These are phyloP conservation scores for Nymphalis io DNA, from an alignment of 1,140 invertebrate species.

Conservation along the genomic window DNA sequence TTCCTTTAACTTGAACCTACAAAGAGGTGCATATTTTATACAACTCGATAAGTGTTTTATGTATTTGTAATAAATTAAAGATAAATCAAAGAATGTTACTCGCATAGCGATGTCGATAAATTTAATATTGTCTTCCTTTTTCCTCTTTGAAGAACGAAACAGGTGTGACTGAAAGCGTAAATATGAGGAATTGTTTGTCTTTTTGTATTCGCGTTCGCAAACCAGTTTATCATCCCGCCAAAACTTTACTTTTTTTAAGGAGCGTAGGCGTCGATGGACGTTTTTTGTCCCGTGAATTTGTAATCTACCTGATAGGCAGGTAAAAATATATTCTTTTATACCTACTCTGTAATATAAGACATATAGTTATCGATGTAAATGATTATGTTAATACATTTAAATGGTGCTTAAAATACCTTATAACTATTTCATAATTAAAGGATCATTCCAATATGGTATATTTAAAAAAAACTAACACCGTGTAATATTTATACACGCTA, in stretches of 20 bases:
- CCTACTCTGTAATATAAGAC: not conserved
- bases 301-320: conserved; percentile 37
- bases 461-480: too few species aligned
- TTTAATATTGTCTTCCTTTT: conserved; percentile 15
- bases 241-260: conserved; percentile 14
- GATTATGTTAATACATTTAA: not conserved
- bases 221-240: conserved; percentile 32
- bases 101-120: not conserved
- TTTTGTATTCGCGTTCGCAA: conserved; percentile 24
- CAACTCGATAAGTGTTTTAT: conserved; percentile 12
- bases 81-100: conserved; percentile 15
- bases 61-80: conserved; percentile 14
- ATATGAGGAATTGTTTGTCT: conserved; percentile 12
- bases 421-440: not conserved
- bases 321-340: conserved; percentile 1
- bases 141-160: not conserved
- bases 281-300: conserved; percentile 53
- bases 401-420: not conserved
- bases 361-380: conserved; percentile 1
- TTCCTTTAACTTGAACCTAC: conserved; percentile 10
- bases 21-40: conserved; percentile 4
- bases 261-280: conserved; percentile 57
- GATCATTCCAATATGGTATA: not conserved
- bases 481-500: too few species aligned
- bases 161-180: conserved; percentile 19